A percentile compares a stretch with the other conserved stretches of the same genome.
Evolutionary conservation across 2,113 vertebrate species (phyloP).

Genomic region (Pterophyllum scalare): DNA sequence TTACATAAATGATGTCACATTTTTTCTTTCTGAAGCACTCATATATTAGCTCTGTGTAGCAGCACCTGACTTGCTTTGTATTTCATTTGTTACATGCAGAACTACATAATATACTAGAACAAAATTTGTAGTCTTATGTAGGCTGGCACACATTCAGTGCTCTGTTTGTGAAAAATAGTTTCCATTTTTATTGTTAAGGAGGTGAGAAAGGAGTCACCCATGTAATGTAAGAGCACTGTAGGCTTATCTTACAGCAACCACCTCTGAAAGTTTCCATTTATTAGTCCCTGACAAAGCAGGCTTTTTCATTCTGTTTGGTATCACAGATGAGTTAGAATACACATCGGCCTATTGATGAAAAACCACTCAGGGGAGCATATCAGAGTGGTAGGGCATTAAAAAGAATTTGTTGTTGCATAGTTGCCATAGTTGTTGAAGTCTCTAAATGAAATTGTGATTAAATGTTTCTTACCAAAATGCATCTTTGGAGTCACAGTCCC

Average conservation of each 20-base stretch:
- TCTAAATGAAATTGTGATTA: not conserved
- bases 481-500: not conserved
- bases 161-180: not conserved
- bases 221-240: not conserved
- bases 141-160: not conserved
- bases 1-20: not conserved
- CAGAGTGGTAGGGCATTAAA: not conserved
- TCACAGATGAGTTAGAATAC: not conserved
- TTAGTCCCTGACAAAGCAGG: not conserved
- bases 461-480: not conserved
- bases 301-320: constrained; percentile 3
- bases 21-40: not conserved
- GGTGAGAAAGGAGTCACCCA: not conserved
- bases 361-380: not conserved
- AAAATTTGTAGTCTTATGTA: not conserved
- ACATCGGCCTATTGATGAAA: not conserved
- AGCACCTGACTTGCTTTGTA: not conserved
- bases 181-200: not conserved
- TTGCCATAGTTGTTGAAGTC: not conserved
- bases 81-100: not conserved
- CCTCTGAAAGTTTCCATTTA: constrained; percentile 1
- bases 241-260: not conserved
- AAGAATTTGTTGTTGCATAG: not conserved
- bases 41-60: not conserved
- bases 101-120: not conserved